Evolutionary conservation across 2,888 invertebrate genomes (phyloP), one percentile per base, ranked within the genome.

Genomic region (Euspilapteryx auroguttella): DNA sequence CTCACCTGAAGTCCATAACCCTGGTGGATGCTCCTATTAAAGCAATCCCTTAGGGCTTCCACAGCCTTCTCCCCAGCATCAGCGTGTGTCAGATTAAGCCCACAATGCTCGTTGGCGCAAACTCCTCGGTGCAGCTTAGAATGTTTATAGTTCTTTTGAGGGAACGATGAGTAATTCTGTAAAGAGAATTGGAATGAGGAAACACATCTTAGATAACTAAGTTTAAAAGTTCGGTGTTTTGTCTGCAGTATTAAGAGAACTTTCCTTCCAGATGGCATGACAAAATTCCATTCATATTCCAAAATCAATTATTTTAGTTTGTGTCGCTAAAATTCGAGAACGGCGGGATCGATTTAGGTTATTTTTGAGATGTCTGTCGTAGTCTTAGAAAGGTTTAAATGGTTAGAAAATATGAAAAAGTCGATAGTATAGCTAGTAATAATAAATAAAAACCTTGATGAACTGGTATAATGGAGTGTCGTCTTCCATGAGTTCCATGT

Each of bases 61-160:
- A 47, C 55, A 0, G 69, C 59, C 0, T 45, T 34, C 2, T 55
- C 47, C 1, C 47, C 46, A 0, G 37, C 58, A n/a, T 58, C 52
- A 0, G 51, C 58, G 21, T 73, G 65, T 0, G 56, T 58, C 8
- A 44, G 29, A 38, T 71, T 65, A 27, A 75, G 33, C 0, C 66
- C 64, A 28, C 73, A 75, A 4, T 52, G 45, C 28, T 66, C 37
- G 1, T 64, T 63, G 1, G 53, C 73, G 32, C 73, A 75, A 1
- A 73, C 57, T 3, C 73, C 73, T 22, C 73, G 46, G 24, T 73
- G 73, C 4, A 75, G 42, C 33, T 71, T 69, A 1, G 55, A 43
- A 32, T 75, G 73, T 37, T 56, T 49, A 38, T 73, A 75, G 34
- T 69, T 68, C 34, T 51, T 68, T 37, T 65, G 65, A 1, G 54